phyloP scores from a whole-genome alignment of 2,113 vertebrate genomes.

The Aspiorhynchus laticeps region DNA sequence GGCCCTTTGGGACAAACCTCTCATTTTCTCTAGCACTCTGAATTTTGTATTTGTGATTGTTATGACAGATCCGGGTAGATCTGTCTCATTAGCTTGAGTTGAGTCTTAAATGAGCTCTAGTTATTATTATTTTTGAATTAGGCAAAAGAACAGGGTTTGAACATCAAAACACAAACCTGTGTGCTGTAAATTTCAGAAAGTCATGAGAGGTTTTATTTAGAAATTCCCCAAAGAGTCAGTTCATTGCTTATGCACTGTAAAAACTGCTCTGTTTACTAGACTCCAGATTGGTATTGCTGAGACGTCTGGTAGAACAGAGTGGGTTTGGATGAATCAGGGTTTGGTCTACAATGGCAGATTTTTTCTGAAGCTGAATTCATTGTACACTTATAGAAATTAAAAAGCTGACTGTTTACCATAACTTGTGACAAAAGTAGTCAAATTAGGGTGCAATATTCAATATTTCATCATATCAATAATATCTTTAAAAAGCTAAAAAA shows the following conservation, averaged over 20 bases:
- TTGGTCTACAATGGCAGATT: neutral
- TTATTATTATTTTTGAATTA: constrained; percentile 18
- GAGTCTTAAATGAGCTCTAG: constrained; percentile 1
- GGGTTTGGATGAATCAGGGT: neutral
- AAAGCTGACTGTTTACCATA: neutral
- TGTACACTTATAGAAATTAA: neutral
- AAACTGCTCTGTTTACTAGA: neutral
- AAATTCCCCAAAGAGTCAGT: neutral
- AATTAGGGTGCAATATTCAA: no score
- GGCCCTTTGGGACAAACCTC: neutral
- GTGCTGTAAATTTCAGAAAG: neutral
- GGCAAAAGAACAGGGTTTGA: neutral
- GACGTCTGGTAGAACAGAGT: neutral
- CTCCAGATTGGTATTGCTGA: neutral
- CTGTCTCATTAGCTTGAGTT: constrained; percentile 11
- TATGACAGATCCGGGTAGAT: constrained; percentile 18
- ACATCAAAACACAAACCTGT: neutral
- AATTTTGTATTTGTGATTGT: constrained; percentile 13
- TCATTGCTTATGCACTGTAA: neutral
- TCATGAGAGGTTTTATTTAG: constrained; percentile 7
- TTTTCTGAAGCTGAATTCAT: neutral
- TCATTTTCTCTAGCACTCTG: neutral
- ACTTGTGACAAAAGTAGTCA: no score
- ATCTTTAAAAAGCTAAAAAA: neutral
- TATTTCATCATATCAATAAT: neutral